phyloP scores from a whole-genome alignment of 2,797 vertebrate species.

The Lithobates pipiens region DNA sequence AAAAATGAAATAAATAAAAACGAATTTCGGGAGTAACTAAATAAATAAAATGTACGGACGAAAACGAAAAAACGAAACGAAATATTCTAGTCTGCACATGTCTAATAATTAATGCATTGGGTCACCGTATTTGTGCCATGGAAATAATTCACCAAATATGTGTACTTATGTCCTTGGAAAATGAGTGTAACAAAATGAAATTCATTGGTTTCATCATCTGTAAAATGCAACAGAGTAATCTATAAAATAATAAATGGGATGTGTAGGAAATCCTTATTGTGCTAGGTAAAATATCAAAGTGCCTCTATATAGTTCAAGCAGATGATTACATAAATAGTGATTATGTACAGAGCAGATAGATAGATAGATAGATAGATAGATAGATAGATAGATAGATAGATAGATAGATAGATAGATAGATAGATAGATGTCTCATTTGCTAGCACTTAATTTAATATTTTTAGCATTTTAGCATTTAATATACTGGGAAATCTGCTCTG shows the following conservation, averaged over 20 bases:
- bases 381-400: no score
- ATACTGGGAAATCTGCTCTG: no score
- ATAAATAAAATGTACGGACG: no score
- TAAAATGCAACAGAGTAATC: neutral
- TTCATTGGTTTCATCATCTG: neutral
- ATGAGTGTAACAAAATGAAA: slow-evolving; percentile 4
- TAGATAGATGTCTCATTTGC: no score
- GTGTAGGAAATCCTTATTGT: neutral
- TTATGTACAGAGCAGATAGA: neutral
- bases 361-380: no score
- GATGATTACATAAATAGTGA: neutral
- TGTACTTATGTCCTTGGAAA: slow-evolving; percentile 37
- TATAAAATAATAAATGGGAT: neutral
- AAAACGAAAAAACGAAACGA: no score
- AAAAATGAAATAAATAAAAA: no score
- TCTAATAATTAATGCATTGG: slow-evolving; percentile 50
- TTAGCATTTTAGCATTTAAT: no score
- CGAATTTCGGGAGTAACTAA: no score
- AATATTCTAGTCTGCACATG: no score
- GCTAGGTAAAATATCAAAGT: neutral
- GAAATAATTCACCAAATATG: slow-evolving; percentile 44
- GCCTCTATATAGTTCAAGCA: neutral
- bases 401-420: no score
- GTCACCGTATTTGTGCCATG: slow-evolving; percentile 40
- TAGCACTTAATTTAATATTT: no score